Conservation (phyloP, 2,888 invertebrate species). For the Acleris sparsana region DNA sequence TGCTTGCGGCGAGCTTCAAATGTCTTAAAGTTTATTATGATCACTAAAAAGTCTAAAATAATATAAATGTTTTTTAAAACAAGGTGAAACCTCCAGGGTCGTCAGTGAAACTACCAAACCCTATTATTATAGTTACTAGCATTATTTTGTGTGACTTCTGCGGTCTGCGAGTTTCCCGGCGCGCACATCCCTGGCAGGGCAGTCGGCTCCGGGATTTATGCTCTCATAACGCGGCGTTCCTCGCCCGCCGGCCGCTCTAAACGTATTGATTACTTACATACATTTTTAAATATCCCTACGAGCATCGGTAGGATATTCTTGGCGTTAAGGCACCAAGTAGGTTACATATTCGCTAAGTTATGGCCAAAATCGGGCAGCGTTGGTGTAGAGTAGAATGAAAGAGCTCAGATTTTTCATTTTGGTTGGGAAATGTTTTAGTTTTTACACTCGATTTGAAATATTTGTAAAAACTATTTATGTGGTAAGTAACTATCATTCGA, state of each 20-base stretch:
- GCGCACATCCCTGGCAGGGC: conserved; percentile 31
- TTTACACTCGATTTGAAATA: not conserved
- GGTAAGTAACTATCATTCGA: too few relatives aligned
- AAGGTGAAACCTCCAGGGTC: too few relatives aligned
- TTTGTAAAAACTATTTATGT: too few relatives aligned
- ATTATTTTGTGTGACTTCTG: conserved; percentile 6
- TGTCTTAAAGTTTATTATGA: too few relatives aligned
- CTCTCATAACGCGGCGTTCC: conserved; percentile 73
- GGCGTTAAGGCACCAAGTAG: conserved; percentile 31
- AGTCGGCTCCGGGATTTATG: conserved; percentile 76
- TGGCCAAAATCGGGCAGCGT: conserved; percentile 9
- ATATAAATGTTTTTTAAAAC: too few relatives aligned
- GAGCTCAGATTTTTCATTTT: not conserved
- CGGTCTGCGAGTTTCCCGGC: conserved; percentile 15
- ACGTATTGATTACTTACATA: conserved; percentile 74
- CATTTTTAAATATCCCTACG: conserved; percentile 63
- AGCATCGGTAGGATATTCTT: conserved; percentile 31
- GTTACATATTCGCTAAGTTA: conserved; percentile 36
- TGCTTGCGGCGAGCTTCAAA: too few relatives aligned
- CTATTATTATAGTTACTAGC: not conserved
- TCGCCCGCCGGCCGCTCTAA: conserved; percentile 66
- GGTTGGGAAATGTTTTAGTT: not conserved
- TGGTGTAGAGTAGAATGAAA: conserved; percentile 3
- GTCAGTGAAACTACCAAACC: too few relatives aligned
- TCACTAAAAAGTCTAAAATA: too few relatives aligned